These are phyloP conservation scores for Alloscopus bannaensis DNA, from an alignment of 2,888 invertebrate species.

Conservation along the genomic window DNA sequence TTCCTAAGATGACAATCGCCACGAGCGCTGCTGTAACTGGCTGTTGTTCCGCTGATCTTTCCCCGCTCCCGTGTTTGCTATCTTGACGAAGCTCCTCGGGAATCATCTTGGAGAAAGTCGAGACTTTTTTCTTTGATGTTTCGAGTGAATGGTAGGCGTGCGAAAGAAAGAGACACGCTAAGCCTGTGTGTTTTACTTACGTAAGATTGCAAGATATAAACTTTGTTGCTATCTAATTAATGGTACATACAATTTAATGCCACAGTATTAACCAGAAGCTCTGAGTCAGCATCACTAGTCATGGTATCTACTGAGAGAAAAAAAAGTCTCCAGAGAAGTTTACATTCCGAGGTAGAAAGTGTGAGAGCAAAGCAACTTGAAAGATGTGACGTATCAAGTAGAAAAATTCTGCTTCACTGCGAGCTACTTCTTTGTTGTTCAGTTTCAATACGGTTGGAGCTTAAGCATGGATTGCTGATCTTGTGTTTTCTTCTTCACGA, in stretches of 20 bases:
- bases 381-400: no score
- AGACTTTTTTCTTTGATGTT: conserved; percentile 8
- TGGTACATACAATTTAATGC: conserved; percentile 14
- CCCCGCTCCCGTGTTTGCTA: conserved; percentile 6
- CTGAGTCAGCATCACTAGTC: conserved; percentile 8
- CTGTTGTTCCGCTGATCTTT: conserved; percentile 39
- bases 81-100: conserved; percentile 24
- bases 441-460: no score
- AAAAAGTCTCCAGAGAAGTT: no score
- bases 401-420: no score
- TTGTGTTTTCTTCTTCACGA: no score
- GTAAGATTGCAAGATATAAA: not conserved
- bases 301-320: no score
- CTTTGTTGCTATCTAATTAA: conserved; percentile 18
- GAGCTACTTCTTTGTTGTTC: no score
- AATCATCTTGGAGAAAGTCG: no score
- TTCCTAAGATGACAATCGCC: conserved; percentile 70
- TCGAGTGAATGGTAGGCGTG: no score
- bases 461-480: no score
- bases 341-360: no score
- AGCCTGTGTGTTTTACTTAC: not conserved
- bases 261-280: conserved; percentile 2
- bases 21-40: conserved; percentile 69
- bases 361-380: no score
- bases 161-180: not conserved